Base-by-base conservation (phyloP, 2,888 invertebrate genomes). In the Melanostoma mellinum region DNA sequence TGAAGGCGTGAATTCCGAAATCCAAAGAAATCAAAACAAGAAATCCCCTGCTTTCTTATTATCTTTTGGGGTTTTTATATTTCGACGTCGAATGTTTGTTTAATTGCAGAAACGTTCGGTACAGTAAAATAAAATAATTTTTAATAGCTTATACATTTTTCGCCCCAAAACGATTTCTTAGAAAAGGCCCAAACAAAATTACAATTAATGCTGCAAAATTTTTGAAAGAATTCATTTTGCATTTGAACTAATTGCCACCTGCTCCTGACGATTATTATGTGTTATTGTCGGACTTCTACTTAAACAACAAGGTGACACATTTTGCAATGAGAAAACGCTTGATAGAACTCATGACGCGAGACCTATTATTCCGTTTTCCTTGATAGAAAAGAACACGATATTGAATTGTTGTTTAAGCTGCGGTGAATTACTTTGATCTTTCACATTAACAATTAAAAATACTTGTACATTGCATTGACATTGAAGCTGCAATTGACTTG, bases 381-480 rank as follows among this genome's bases (percentile, higher is more conserved):
- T 8, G 5, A 6, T 42, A 42, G 6, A 42, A 5, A 42, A 42
- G 4, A 9, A 42, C 42, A 42, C 6, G n/a, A 42, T 9, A 42
- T 9, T 9, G n/a, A 42, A 42, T 9, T 8, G 42, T 3, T 6
- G n/a, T 42, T 42, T 4, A 6, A 9, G 35, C 61, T 32, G 20
- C 61, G 35, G 48, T 61, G 46, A 63, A 50, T 63, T 63, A 63
- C 63, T 63, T 63, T 63, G 50, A 63, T 63, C 63, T 63, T 63
- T 63, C 50, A 63, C 63, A 50, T 63, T 50, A 20, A 63, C 63
- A 63, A 63, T 48, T 63, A 63, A 63, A 63, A 63, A 63, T 63
- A 63, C 63, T 63, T 63, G 63, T 63, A 65, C 50, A 60, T 71
- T 71, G 56, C 76, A 65, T 76, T 71, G 80, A 81, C 80, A 80